Evolutionary conservation across 2,888 invertebrate species (phyloP), one percentile per base, ranked within the genome.

Genomic region (Plutella xylostella): DNA sequence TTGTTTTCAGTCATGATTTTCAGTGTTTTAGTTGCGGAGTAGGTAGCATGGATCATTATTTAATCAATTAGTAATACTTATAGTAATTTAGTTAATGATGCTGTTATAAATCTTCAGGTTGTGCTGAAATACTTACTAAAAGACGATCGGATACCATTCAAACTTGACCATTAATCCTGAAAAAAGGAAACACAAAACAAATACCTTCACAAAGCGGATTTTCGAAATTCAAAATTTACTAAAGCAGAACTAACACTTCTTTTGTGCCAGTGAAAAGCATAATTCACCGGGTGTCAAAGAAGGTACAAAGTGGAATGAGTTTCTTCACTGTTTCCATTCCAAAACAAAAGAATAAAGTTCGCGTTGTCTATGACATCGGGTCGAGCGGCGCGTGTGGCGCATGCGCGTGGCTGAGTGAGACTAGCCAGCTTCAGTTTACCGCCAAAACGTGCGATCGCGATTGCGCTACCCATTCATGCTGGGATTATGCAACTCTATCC

Each of bases 211-310:
- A n/a, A n/a, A n/a, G n/a, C n/a, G n/a, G n/a, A n/a, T n/a, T n/a
- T n/a, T n/a, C n/a, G n/a, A n/a, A n/a, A n/a, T n/a, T n/a, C n/a
- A n/a, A n/a, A n/a, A n/a, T n/a, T n/a, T n/a, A 70, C 54, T 77
- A 80, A 80, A 80, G 77, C 80, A 69, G 72, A 80, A 79, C 78
- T 79, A 77, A 79, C 74, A 76, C 74, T 69, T 61, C 68, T 72
- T 71, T 79, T 78, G 66, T 78, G 52, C 53, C 53, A 56, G 53
- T 66, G 76, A 78, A 79, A 79, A 70, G 67, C 71, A 73, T 74
- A 65, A 40, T 74, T 78, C 75, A 78, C 82, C 74, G 69, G 67
- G 67, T 72, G 66, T 76, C 72, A 76, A 61, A 72, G 55, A 71
- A 71, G 72, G 70, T 74, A 50, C 55, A n/a, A 52, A 30, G 33